Base-by-base conservation (phyloP, 92 coral and sea anemone species). In the Porites cylindrica region DNA sequence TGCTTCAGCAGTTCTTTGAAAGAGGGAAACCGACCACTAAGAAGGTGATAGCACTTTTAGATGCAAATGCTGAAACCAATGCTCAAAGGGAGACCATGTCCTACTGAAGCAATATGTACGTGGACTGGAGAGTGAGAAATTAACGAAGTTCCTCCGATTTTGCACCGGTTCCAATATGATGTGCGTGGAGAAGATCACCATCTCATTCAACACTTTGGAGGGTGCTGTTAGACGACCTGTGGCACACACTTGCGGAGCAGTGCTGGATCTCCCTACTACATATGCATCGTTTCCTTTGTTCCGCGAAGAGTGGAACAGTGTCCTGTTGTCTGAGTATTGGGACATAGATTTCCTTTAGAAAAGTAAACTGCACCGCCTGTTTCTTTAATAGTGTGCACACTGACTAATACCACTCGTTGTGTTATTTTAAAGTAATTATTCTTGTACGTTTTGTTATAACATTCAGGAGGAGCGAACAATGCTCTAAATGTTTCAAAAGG, bases 221-320 rank as follows among this genome's bases (percentile, higher is more conserved):
- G 88, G 85, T n/a, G 23, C 68, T 32, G 88, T 72, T 72, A 64
- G 93, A 77, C 91, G 91, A 32, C 93, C 93, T 24, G 84, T 90
- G 70, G 93, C 80, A 24, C 93, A 90, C 66, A 90, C 87, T 29
- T 90, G 93, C 78, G 91, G 93, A 26, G 76, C 81, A 29, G 82
- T 75, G 43, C 85, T 90, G 23, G 93, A 90, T 65, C 38, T 89
- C 75, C 93, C 93, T 24, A 81, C 80, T 52, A 90, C 82, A 51
- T 85, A 85, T 69, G 38, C 32, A 51, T 75, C 75, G 75, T 86
- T 86, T 60, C 88, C 81, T 5, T 63, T 81, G 53, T 80, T 82
- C 32, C 69, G 90, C 53, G 83, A 90, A 66, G 91, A 90, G 66
- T 77, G 86, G 87, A 89, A 82, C 78, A 82, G 61, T 54, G 71